Percentiles rank a stretch among this genome's conserved stretches.
phyloP scores from a whole-genome alignment of 1,140 invertebrate species.

The Drosophila ohnishii region DNA sequence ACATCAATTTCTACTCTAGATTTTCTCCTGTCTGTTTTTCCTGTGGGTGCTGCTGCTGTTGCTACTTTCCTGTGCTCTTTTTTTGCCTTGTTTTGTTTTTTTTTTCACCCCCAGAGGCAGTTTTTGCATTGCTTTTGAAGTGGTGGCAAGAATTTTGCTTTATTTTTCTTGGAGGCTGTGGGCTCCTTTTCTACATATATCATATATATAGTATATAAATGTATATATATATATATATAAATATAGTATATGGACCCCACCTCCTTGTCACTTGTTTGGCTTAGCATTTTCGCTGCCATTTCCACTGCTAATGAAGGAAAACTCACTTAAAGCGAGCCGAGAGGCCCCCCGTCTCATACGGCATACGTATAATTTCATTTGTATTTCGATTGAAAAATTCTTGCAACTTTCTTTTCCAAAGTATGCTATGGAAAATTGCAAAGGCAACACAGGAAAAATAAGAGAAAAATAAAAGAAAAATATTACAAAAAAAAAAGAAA shows the following conservation, averaged over 20 bases:
- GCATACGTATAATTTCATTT: conserved; percentile 64
- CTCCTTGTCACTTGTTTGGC: conserved; percentile 33
- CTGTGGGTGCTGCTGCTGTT: conserved; percentile 1
- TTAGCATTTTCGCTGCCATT: conserved; percentile 8
- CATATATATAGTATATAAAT: not conserved
- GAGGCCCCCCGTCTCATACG: conserved; percentile 7
- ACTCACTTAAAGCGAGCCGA: conserved; percentile 40
- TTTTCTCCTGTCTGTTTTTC: not conserved
- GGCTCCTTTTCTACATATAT: not conserved
- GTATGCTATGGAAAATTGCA: conserved; percentile 60
- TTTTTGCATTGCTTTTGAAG: conserved; percentile 51
- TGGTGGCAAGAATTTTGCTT: conserved; percentile 40
- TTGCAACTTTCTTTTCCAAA: conserved; percentile 34
- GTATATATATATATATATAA: not conserved
- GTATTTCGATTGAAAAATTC: conserved; percentile 69
- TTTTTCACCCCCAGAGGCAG: conserved; percentile 18
- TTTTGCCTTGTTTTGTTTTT: conserved; percentile 1
- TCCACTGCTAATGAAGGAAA: conserved; percentile 58
- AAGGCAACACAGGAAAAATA: conserved; percentile 9
- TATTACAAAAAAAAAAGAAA: not conserved
- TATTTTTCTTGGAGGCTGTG: conserved; percentile 8
- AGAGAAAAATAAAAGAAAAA: not conserved
- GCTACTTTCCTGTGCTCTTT: conserved; percentile 4
- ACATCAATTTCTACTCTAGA: too few species aligned
- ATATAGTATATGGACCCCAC: not conserved